phyloP scores from a whole-genome alignment of 2,888 invertebrate species.

The Pachliopta kotzebuea region DNA sequence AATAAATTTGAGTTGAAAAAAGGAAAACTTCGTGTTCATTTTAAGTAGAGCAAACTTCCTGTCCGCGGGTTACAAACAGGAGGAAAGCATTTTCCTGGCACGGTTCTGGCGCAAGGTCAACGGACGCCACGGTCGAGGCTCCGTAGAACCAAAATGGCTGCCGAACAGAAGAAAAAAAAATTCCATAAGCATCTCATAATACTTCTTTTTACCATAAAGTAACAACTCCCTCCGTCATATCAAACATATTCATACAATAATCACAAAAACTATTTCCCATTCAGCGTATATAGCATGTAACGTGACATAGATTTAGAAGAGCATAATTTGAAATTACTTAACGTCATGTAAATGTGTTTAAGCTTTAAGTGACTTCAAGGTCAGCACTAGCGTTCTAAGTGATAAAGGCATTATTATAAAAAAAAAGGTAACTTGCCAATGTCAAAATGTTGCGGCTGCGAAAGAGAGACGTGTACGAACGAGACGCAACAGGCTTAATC shows the following conservation, averaged over 20 bases:
- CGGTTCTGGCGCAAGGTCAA: constrained; percentile 66
- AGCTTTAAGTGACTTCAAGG: too few relatives aligned
- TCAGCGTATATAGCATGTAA: too few relatives aligned
- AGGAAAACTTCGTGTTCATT: background rate
- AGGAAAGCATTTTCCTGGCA: constrained; percentile 72
- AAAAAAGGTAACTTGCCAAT: too few relatives aligned
- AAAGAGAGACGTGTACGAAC: background rate
- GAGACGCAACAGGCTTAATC: background rate
- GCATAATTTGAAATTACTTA: too few relatives aligned
- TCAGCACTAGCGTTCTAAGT: too few relatives aligned
- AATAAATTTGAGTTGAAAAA: background rate
- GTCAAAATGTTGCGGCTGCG: too few relatives aligned
- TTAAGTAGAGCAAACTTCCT: constrained; percentile 51
- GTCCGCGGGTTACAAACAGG: constrained; percentile 41
- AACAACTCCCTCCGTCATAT: background rate
- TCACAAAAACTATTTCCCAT: too few relatives aligned
- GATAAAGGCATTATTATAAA: too few relatives aligned
- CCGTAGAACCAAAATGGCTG: constrained; percentile 27
- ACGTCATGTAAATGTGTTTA: too few relatives aligned
- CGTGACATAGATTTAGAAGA: too few relatives aligned
- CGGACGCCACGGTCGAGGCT: constrained; percentile 55
- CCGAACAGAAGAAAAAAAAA: constrained; percentile 13
- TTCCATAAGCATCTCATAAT: constrained; percentile 7
- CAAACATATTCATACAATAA: too few relatives aligned
- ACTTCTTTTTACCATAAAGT: background rate